Evolutionary conservation across 2,797 vertebrate genomes (phyloP).

Genomic region (Onychomys arenicola): DNA sequence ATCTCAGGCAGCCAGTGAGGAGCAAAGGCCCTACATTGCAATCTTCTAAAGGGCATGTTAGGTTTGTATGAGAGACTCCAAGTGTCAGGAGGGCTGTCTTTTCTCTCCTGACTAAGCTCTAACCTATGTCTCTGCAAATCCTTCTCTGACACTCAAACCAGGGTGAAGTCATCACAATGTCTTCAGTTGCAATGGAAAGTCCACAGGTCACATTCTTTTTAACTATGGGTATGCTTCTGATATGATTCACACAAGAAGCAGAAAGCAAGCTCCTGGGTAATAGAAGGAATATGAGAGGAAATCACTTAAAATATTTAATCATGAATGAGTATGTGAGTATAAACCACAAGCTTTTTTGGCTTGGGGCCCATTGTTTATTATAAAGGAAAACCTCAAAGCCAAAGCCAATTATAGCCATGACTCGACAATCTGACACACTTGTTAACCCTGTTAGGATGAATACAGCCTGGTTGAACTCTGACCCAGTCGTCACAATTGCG

Average conservation of each 20-base stretch:
- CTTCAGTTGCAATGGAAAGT: constrained; percentile 49
- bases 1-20: background rate
- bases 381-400: constrained; percentile 83
- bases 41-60: background rate
- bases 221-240: constrained; percentile 69
- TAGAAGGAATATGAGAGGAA: constrained; percentile 62
- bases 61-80: background rate
- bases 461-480: constrained; percentile 61
- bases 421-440: constrained; percentile 83
- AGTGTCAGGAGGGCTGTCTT: background rate
- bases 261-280: constrained; percentile 65
- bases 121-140: background rate
- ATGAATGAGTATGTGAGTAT: constrained; percentile 71
- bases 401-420: constrained; percentile 81
- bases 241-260: constrained; percentile 76
- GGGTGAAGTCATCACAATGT: constrained; percentile 21
- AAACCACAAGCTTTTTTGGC: constrained; percentile 79
- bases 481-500: constrained; percentile 64
- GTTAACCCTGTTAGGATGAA: constrained; percentile 69
- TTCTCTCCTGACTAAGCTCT: constrained; percentile 34
- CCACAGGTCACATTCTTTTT: constrained; percentile 66
- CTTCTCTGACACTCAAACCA: background rate
- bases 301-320: constrained; percentile 73
- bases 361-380: constrained; percentile 80
- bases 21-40: background rate